Evolutionary conservation across 1,140 invertebrate genomes (phyloP).

Genomic region (Harpegnathos saltator): DNA sequence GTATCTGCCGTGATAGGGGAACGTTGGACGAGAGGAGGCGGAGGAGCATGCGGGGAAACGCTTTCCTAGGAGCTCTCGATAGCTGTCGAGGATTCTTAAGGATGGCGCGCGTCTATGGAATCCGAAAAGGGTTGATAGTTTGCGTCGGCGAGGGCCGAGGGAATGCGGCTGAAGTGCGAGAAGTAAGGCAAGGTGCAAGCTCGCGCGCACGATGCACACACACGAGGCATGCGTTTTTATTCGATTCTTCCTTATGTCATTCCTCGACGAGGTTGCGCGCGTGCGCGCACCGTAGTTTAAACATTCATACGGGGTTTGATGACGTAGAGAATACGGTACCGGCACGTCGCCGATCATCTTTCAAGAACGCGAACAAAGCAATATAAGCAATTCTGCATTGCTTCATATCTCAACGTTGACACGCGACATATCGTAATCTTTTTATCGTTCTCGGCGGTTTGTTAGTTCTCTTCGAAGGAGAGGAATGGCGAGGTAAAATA

Average conservation of each 20-base stretch:
- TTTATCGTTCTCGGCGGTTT: too few relatives aligned
- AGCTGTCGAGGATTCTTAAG: constrained; percentile 28
- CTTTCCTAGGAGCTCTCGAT: constrained; percentile 68
- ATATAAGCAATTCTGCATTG: too few relatives aligned
- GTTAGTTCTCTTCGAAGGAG: too few relatives aligned
- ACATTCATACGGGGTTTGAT: too few relatives aligned
- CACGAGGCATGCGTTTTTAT: not conserved
- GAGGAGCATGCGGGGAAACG: not conserved
- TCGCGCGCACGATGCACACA: not conserved
- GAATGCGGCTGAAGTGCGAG: constrained; percentile 13
- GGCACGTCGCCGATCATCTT: too few relatives aligned
- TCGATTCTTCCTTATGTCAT: not conserved
- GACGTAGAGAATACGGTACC: too few relatives aligned
- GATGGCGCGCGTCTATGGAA: constrained; percentile 29
- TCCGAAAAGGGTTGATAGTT: constrained; percentile 44
- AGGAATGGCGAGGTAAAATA: too few relatives aligned
- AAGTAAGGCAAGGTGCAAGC: constrained; percentile 12
- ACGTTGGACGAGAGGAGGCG: not conserved
- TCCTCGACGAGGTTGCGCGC: not conserved
- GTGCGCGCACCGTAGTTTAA: too few relatives aligned
- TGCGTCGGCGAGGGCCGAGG: not conserved
- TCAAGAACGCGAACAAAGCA: too few relatives aligned
- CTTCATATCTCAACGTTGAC: too few relatives aligned
- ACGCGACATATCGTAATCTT: too few relatives aligned
- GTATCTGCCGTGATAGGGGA: constrained; percentile 54